A percentile compares a stretch with the other conserved stretches of the same genome.
These are phyloP conservation scores for Oedothorax gibbosus DNA, from an alignment of 1,140 invertebrate genomes.

Conservation along the genomic window DNA sequence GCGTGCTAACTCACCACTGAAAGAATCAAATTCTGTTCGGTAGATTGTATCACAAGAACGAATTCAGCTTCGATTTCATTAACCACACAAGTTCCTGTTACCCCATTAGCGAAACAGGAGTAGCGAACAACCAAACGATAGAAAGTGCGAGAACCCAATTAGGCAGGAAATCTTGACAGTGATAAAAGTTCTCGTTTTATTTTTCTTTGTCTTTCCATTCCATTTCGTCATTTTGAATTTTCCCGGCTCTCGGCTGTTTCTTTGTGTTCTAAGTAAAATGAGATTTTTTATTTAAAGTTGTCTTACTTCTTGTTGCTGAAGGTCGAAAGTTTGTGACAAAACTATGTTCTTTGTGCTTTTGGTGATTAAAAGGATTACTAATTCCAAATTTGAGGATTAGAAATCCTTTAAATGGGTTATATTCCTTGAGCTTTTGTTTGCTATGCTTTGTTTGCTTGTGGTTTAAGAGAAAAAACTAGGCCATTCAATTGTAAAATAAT, in stretches of 20 bases:
- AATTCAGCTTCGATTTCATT: conserved; percentile 35
- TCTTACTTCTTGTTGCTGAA: conserved; percentile 4
- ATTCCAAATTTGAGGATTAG: no score
- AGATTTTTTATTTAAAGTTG: neutral
- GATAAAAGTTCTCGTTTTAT: conserved; percentile 27
- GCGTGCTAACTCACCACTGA: conserved; percentile 9
- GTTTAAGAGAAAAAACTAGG: no score
- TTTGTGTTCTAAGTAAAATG: conserved; percentile 11
- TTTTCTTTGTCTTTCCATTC: conserved; percentile 9
- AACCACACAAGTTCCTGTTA: conserved; percentile 33
- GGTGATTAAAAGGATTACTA: conserved; percentile 13
- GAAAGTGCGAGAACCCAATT: conserved; percentile 4
- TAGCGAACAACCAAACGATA: neutral
- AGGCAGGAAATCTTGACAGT: conserved; percentile 17
- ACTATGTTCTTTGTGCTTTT: neutral
- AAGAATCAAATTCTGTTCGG: conserved; percentile 26
- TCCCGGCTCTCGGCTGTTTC: conserved; percentile 2
- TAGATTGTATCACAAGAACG: neutral
- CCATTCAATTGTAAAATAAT: no score
- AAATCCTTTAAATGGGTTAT: no score
- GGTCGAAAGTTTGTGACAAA: conserved; percentile 23
- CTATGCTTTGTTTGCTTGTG: no score
- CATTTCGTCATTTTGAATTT: neutral
- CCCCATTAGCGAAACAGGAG: conserved; percentile 21
- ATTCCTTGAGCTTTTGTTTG: no score